Percentiles rank a stretch among this genome's conserved stretches.
phyloP scores from a whole-genome alignment of 2,888 invertebrate species.

The Lysandra coridon region DNA sequence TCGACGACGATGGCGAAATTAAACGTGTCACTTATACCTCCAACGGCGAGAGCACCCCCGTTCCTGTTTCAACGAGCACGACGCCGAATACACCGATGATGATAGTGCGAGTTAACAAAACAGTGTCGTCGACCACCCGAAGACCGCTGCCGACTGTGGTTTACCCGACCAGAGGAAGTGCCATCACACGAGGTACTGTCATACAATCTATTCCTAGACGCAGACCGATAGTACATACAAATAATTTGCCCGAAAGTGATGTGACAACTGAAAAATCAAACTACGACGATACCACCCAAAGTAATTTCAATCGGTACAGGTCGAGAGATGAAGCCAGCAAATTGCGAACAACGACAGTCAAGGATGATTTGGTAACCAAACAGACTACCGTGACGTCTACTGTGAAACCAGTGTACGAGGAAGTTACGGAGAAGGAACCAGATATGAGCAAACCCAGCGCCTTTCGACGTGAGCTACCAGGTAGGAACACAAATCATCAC shows the following conservation, averaged over 20 bases:
- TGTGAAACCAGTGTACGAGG: slow-evolving; percentile 79
- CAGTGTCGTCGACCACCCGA: slow-evolving; percentile 78
- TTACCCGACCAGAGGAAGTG: slow-evolving; percentile 77
- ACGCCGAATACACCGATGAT: slow-evolving; percentile 66
- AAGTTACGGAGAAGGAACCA: slow-evolving; percentile 67
- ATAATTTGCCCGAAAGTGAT: slow-evolving; percentile 56
- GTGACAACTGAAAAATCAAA: slow-evolving; percentile 56
- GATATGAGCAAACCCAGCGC: slow-evolving; percentile 77
- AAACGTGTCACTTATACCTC: slow-evolving; percentile 88
- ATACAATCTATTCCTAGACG: slow-evolving; percentile 84
- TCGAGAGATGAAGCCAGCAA: slow-evolving; percentile 57
- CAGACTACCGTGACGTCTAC: slow-evolving; percentile 68
- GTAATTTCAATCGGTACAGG: slow-evolving; percentile 61
- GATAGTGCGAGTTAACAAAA: slow-evolving; percentile 73
- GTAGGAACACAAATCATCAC: slow-evolving; percentile 79
- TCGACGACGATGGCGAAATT: slow-evolving; percentile 88
- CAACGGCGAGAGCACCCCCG: slow-evolving; percentile 72
- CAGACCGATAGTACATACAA: slow-evolving; percentile 62
- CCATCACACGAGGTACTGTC: slow-evolving; percentile 80
- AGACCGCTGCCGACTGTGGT: slow-evolving; percentile 73
- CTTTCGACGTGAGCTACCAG: slow-evolving; percentile 82
- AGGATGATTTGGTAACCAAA: slow-evolving; percentile 65
- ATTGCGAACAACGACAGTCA: slow-evolving; percentile 55
- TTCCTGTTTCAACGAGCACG: slow-evolving; percentile 59
- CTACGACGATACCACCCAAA: slow-evolving; percentile 60